These are phyloP conservation scores for Xestoiulus laeticollis DNA, from an alignment of 2,888 invertebrate genomes.

Conservation along the genomic window DNA sequence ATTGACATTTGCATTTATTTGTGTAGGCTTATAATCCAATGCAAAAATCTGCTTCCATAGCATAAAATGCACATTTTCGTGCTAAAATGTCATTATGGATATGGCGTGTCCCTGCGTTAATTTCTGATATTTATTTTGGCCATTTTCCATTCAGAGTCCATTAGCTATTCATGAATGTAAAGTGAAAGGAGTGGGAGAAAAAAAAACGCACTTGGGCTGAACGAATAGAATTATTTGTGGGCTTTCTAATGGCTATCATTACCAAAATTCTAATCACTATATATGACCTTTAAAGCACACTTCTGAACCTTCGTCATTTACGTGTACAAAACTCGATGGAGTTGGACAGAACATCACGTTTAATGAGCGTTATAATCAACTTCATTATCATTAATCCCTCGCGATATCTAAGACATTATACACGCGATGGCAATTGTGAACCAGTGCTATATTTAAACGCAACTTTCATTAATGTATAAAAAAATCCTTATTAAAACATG, in stretches of 20 bases:
- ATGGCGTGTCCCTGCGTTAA: constrained; percentile 16
- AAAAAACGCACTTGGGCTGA: background rate
- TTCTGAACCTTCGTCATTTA: background rate
- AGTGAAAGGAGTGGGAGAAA: background rate
- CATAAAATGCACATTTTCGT: background rate
- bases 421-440: background rate
- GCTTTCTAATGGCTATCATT: constrained; percentile 19
- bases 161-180: constrained; percentile 36
- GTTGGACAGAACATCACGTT: background rate
- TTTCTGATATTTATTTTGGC: constrained; percentile 32
- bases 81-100: background rate
- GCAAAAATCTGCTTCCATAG: background rate
- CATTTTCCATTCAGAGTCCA: constrained; percentile 12
- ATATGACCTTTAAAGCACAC: constrained; percentile 30
- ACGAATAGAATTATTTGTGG: background rate
- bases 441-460: background rate
- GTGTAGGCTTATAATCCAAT: background rate
- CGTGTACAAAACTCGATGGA: background rate
- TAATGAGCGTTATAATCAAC: constrained; percentile 15
- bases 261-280: background rate
- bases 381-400: background rate
- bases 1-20: background rate
- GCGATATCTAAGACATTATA: background rate
- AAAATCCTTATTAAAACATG: background rate
- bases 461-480: too few species aligned